phyloP scores from a whole-genome alignment of 2,888 invertebrate species.

The Leuctra nigra region DNA sequence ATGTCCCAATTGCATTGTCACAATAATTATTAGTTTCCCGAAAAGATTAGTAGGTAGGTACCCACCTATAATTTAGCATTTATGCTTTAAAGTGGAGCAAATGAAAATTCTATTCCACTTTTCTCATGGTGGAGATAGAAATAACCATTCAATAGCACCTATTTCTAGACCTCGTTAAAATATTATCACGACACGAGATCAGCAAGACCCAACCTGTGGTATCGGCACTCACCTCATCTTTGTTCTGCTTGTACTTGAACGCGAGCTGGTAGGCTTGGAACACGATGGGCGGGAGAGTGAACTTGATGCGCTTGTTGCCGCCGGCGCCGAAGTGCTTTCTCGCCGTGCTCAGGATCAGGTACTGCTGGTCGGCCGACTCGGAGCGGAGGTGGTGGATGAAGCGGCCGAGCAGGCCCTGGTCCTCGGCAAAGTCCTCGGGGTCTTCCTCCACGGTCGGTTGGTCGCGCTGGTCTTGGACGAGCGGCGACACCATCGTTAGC shows the following conservation, averaged over 20 bases:
- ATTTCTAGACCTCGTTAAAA: too few relatives aligned
- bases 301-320: constrained; percentile 79
- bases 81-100: too few relatives aligned
- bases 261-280: constrained; percentile 91
- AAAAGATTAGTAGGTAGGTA: too few relatives aligned
- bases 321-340: constrained; percentile 88
- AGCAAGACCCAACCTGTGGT: too few relatives aligned
- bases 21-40: too few relatives aligned
- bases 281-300: constrained; percentile 88
- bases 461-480: constrained; percentile 80
- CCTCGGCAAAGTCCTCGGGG: constrained; percentile 93
- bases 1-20: too few relatives aligned
- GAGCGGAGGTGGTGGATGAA: constrained; percentile 79
- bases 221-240: constrained; percentile 62
- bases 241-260: constrained; percentile 68
- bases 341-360: constrained; percentile 81
- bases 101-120: too few relatives aligned
- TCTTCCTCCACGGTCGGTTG: constrained; percentile 65
- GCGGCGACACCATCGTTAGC: constrained; percentile 70
- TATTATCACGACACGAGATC: too few relatives aligned
- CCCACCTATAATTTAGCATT: too few relatives aligned
- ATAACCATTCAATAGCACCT: too few relatives aligned
- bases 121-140: too few relatives aligned
- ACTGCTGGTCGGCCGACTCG: constrained; percentile 76
- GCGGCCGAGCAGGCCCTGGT: constrained; percentile 87